Percentiles rank a stretch among this genome's conserved stretches.
These are phyloP conservation scores for Zeuzera pyrina DNA, from an alignment of 2,888 invertebrate genomes.

Conservation along the genomic window DNA sequence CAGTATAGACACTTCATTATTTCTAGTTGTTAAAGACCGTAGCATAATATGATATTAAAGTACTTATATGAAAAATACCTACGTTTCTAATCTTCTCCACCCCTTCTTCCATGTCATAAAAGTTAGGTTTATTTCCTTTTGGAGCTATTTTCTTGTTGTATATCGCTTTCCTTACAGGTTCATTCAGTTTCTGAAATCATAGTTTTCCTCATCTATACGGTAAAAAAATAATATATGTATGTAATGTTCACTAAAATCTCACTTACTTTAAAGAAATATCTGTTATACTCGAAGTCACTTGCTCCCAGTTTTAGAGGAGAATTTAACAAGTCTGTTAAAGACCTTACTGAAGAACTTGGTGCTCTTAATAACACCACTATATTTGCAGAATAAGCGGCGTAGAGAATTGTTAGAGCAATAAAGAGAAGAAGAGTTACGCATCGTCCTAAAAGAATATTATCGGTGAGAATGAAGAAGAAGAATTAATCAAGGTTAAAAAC, in stretches of 20 bases:
- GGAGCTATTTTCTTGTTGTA: slow-evolving; percentile 66
- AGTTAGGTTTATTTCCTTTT: slow-evolving; percentile 54
- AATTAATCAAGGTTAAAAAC: not conserved
- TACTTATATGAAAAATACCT: slow-evolving; percentile 6
- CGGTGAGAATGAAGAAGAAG: not conserved
- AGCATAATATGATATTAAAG: too few relatives aligned
- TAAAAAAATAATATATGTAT: not conserved
- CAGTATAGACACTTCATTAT: too few relatives aligned
- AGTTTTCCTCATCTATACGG: not conserved
- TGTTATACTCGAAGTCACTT: slow-evolving; percentile 76
- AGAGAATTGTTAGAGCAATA: slow-evolving; percentile 72
- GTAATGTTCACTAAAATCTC: too few relatives aligned
- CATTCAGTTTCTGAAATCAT: slow-evolving; percentile 51
- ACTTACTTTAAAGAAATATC: slow-evolving; percentile 75
- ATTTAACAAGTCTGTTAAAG: slow-evolving; percentile 69
- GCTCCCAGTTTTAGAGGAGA: slow-evolving; percentile 76
- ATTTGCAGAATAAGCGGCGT: slow-evolving; percentile 80
- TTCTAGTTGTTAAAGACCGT: too few relatives aligned
- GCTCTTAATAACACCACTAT: slow-evolving; percentile 76
- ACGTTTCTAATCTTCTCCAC: slow-evolving; percentile 53
- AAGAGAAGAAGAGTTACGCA: slow-evolving; percentile 75
- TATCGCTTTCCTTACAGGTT: slow-evolving; percentile 58
- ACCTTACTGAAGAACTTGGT: slow-evolving; percentile 75
- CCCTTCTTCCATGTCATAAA: slow-evolving; percentile 57
- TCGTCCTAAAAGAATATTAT: slow-evolving; percentile 39